Evolutionary conservation across 1,140 invertebrate genomes (phyloP).

Genomic region (Babylonia areolata): DNA sequence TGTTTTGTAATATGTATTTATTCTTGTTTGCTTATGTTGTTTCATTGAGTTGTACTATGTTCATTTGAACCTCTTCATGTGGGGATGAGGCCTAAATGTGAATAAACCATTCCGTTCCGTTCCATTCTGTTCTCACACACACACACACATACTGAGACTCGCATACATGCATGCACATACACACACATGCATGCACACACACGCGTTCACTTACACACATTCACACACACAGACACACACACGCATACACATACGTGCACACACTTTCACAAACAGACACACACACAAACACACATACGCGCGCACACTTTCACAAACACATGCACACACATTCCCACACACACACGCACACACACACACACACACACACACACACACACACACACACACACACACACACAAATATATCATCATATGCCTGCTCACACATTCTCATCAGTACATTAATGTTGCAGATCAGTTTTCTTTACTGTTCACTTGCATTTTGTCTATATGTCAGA

Average conservation of each 20-base stretch:
- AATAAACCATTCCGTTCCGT: too few relatives aligned
- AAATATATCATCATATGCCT: not conserved
- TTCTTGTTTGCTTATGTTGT: too few relatives aligned
- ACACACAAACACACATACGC: not conserved
- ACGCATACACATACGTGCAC: not conserved
- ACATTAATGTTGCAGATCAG: too few relatives aligned
- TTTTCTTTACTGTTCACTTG: too few relatives aligned
- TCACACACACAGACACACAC: not conserved
- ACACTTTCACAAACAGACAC: not conserved
- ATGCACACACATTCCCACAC: not conserved
- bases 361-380: too few relatives aligned
- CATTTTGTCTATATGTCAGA: too few relatives aligned
- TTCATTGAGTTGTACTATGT: not conserved
- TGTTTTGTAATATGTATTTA: too few relatives aligned
- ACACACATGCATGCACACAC: not conserved
- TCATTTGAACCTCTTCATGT: not conserved
- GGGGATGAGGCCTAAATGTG: not conserved
- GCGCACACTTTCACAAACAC: not conserved
- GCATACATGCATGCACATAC: not conserved
- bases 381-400: not conserved
- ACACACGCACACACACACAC: too few relatives aligned
- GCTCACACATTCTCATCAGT: too few relatives aligned
- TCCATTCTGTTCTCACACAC: not conserved
- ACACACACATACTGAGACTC: not conserved
- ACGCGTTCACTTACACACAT: not conserved